Evolutionary conservation across 2,113 vertebrate species (phyloP), one percentile per base, ranked within the genome.

Genomic region (Catagonus wagneri): DNA sequence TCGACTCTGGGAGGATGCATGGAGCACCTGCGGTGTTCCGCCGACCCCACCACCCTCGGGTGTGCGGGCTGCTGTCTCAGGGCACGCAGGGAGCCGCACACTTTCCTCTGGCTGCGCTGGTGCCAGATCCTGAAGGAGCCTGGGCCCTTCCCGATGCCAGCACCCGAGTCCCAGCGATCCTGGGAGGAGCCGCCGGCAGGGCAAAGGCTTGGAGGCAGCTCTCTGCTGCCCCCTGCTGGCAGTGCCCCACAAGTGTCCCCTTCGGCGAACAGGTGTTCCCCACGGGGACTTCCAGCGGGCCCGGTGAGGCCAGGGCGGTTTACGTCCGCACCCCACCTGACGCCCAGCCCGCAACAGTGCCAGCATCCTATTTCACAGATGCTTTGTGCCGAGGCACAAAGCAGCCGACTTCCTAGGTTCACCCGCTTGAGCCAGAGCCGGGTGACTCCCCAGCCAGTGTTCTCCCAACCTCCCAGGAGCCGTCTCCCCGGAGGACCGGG

Each of bases 201-300:
- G 34, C 29, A 1, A 11, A 7, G 52, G 44, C 75, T 23, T 16
- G 12, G 56, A 50, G 27, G 17, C 0, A 2, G 83, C 25, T 61
- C 95, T 97, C 85, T 97, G 96, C 72, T 27, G 19, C 95, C 94
- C 88, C 69, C 97, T 97, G 90, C 92, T 83, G 97, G 39, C 92
- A 6, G 7, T 0, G 0, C 3, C 10, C 17, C 0, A 4, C 52
- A 52, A 88, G 27, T 29, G 32, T 36, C 0, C 39, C 68, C 34
- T 50, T 14, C 6, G 19, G 61, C 27, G 4, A 19, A 17, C 22
- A 0, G 44, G n/a, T 19, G 10, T 3, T 44, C 20, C 3, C 7
- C 27, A 2, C 2, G 6, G 7, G 75, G 22, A 6, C 66, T 34
- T 27, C 9, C 6, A 0, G 14, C 1, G 1, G 50, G 15, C 58